A percentile compares a stretch with the other conserved stretches of the same genome.
These are phyloP conservation scores for Eumeta japonica DNA, from an alignment of 1,140 invertebrate species.

Conservation along the genomic window DNA sequence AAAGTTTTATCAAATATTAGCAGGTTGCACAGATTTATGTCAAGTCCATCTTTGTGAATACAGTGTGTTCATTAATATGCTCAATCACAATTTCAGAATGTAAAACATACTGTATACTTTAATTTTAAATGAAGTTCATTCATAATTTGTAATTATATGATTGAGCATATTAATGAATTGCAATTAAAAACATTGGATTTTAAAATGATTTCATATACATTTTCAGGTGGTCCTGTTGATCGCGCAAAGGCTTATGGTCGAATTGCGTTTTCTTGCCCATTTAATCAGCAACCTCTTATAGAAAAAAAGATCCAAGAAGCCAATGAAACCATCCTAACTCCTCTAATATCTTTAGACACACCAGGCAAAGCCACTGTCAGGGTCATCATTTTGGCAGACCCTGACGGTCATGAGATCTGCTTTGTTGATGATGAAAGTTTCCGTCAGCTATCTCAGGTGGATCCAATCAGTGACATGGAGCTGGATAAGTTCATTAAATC, in stretches of 20 bases:
- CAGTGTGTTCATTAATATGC: too few relatives aligned
- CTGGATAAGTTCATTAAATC: constrained; percentile 77
- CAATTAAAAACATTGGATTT: neutral
- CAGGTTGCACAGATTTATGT: too few relatives aligned
- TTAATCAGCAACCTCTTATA: constrained; percentile 70
- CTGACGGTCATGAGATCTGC: constrained; percentile 97
- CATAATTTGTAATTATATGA: too few relatives aligned
- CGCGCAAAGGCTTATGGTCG: constrained; percentile 92
- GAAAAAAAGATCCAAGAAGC: constrained; percentile 72
- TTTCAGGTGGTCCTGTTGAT: constrained; percentile 66
- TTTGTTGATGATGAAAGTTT: constrained; percentile 97
- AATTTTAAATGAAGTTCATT: too few relatives aligned
- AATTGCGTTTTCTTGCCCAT: constrained; percentile 89
- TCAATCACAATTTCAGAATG: too few relatives aligned
- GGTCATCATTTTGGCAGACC: constrained; percentile 95
- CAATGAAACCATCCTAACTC: constrained; percentile 79
- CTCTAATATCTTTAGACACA: constrained; percentile 86
- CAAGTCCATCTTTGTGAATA: too few relatives aligned
- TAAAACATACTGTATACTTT: too few relatives aligned
- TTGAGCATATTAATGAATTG: neutral
- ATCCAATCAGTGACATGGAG: constrained; percentile 77
- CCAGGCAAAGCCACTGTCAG: constrained; percentile 94
- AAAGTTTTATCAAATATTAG: too few relatives aligned
- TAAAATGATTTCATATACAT: constrained; percentile 7
- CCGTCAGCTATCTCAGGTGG: constrained; percentile 81